Conservation (phyloP, 2,797 vertebrate genomes). For the Odontamblyopus rebecca region DNA sequence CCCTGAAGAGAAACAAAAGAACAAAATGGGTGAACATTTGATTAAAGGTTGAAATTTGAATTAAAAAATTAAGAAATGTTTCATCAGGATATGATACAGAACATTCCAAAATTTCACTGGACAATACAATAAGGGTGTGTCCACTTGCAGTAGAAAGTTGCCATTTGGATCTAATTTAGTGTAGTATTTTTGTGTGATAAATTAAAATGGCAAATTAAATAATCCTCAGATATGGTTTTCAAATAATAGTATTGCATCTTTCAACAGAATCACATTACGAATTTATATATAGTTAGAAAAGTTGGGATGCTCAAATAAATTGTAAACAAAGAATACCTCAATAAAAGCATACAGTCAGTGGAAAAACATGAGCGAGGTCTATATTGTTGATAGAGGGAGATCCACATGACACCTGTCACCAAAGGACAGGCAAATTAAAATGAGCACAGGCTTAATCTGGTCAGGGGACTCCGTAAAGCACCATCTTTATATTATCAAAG, state of each 20-base stretch:
- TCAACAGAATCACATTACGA: no score
- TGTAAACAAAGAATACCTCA: not conserved
- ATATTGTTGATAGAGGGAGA: not conserved
- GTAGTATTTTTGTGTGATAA: not conserved
- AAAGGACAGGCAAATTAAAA: slow-evolving; percentile 5
- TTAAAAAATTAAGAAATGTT: no score
- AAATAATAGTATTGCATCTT: no score
- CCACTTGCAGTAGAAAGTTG: slow-evolving; percentile 22
- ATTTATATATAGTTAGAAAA: no score
- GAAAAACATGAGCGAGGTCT: not conserved
- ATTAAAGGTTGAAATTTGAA: not conserved
- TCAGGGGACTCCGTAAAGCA: not conserved
- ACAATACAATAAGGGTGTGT: not conserved
- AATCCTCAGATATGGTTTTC: no score
- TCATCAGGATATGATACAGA: not conserved
- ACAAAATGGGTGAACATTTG: not conserved
- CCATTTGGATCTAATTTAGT: not conserved
- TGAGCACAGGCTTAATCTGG: not conserved
- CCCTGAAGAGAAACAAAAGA: slow-evolving; percentile 32
- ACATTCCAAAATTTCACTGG: not conserved
- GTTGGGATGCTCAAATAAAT: not conserved
- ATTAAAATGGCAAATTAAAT: not conserved
- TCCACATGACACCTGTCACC: slow-evolving; percentile 52
- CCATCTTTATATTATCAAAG: not conserved
- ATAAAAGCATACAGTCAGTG: not conserved